Evolutionary conservation across 2,888 invertebrate species (phyloP).

Genomic region (Branchellion lobata): DNA sequence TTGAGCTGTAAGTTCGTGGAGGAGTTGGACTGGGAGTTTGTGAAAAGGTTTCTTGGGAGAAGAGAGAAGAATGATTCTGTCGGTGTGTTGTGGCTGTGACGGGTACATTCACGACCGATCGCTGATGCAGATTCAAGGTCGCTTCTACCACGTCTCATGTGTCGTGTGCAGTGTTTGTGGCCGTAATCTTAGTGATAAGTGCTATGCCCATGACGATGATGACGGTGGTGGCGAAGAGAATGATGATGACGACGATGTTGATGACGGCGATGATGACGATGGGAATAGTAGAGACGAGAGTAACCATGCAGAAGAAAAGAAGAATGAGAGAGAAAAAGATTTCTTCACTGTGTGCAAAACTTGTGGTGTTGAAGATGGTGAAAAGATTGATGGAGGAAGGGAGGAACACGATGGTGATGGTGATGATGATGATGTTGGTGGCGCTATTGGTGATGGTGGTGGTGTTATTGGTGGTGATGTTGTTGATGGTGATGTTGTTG

Average conservation of each 20-base stretch:
- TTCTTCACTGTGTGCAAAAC: no score
- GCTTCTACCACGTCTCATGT: not conserved
- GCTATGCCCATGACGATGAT: conserved; percentile 5
- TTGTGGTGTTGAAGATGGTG: not conserved
- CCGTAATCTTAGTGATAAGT: not conserved
- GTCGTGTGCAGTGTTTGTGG: conserved; percentile 5
- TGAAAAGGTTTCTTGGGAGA: no score
- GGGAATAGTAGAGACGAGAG: no score
- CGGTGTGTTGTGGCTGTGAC: conserved; percentile 5
- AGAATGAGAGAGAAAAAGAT: no score
- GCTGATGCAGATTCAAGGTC: not conserved
- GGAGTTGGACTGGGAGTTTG: no score
- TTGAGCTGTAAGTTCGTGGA: no score
- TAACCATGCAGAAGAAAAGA: no score
- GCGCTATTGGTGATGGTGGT: not conserved
- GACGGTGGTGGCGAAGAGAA: not conserved
- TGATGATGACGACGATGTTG: not conserved
- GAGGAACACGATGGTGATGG: not conserved
- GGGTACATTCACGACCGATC: not conserved
- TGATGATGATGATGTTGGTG: not conserved
- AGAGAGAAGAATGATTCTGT: conserved; percentile 5
- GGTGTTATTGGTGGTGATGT: not conserved
- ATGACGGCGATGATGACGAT: no score
- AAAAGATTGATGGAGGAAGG: not conserved
- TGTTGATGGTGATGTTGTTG: not conserved